Evolutionary conservation across 2,113 vertebrate species (phyloP).

Genomic region (Anthoscopus minutus): DNA sequence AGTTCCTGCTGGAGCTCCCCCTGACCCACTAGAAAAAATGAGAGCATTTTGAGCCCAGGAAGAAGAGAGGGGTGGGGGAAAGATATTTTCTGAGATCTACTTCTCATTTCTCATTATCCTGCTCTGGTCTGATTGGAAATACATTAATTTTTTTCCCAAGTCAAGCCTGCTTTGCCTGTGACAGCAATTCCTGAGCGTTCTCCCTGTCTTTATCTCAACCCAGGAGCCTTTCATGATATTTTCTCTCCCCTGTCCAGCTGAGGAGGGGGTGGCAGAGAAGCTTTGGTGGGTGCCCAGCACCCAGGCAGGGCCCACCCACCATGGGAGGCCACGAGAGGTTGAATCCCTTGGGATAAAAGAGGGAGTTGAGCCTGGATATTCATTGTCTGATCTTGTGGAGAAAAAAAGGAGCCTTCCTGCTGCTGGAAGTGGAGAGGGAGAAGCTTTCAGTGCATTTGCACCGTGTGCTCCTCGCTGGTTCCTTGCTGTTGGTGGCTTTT

Average conservation of each 20-base stretch:
- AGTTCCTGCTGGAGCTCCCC: background rate
- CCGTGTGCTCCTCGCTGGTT: background rate
- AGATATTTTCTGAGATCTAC: fast-evolving
- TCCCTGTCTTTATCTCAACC: background rate
- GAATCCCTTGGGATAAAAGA: background rate
- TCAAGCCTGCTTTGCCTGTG: background rate
- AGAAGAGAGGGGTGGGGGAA: fast-evolving
- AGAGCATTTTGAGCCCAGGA: background rate
- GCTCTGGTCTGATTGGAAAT: background rate
- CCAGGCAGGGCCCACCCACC: background rate
- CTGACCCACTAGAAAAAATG: background rate
- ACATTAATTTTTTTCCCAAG: background rate
- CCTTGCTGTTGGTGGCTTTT: background rate
- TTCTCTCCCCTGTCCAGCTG: background rate
- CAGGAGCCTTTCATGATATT: background rate
- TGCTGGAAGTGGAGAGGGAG: background rate
- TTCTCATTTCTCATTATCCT: background rate
- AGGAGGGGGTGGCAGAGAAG: background rate
- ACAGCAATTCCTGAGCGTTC: background rate
- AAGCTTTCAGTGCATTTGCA: background rate
- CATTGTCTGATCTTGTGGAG: background rate
- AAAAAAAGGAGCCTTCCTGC: background rate
- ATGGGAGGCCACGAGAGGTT: fast-evolving
- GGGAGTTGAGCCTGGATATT: background rate
- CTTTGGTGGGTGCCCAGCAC: background rate